Evolutionary conservation across 2,797 vertebrate genomes (phyloP).

Genomic region (Scolopax bukidnonensis): DNA sequence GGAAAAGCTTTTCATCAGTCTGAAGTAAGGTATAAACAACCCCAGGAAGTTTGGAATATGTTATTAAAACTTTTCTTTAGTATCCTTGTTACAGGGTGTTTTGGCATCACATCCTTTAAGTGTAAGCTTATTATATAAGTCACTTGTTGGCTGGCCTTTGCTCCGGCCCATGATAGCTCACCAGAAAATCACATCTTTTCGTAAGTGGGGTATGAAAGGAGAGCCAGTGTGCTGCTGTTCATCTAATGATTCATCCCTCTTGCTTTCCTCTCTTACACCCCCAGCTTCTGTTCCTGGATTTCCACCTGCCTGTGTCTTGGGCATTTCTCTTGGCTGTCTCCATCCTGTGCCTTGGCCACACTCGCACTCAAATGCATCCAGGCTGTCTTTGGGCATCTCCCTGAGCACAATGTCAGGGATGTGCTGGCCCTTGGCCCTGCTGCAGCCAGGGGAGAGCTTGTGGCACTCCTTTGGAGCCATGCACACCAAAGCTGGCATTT

Average conservation of each 20-base stretch:
- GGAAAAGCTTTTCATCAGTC: conserved; percentile 61
- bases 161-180: background rate
- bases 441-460: background rate
- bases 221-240: background rate
- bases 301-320: background rate
- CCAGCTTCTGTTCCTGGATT: background rate
- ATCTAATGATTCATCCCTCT: background rate
- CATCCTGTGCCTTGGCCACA: background rate
- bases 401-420: too few relatives aligned
- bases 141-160: background rate
- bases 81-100: conserved; percentile 44
- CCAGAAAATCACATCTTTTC: conserved; percentile 1
- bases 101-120: conserved; percentile 5
- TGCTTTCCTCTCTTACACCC: background rate
- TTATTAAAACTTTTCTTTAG: conserved; percentile 56
- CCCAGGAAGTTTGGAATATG: conserved; percentile 77
- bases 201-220: background rate
- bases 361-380: background rate
- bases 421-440: background rate
- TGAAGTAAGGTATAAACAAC: conserved; percentile 73
- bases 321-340: background rate
- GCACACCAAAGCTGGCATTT: background rate
- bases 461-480: accelerated
- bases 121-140: conserved; percentile 23
- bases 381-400: background rate